Evolutionary conservation across 2,888 invertebrate genomes (phyloP).

Genomic region (Idaea straminata): DNA sequence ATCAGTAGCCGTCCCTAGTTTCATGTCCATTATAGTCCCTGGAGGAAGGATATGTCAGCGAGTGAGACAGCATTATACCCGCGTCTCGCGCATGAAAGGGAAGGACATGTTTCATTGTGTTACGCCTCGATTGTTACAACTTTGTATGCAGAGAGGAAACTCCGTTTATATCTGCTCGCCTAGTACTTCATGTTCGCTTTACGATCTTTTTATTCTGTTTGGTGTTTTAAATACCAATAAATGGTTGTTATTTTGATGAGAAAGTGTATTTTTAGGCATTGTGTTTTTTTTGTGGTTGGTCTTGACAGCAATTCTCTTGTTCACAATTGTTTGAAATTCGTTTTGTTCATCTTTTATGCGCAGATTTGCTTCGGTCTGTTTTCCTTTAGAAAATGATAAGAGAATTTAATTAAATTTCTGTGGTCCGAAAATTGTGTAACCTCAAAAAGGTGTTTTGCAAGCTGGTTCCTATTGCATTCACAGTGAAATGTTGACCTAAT

Average conservation of each 20-base stretch:
- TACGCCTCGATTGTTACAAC: slow-evolving; percentile 65
- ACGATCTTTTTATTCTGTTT: slow-evolving; percentile 34
- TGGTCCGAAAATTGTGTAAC: slow-evolving; percentile 16
- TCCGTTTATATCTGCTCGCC: slow-evolving; percentile 53
- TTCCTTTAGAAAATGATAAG: slow-evolving; percentile 18
- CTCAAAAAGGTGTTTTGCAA: slow-evolving; percentile 15
- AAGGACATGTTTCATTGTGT: slow-evolving; percentile 66
- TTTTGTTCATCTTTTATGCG: slow-evolving; percentile 29
- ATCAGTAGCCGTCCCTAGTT: slow-evolving; percentile 56
- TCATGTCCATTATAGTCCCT: slow-evolving; percentile 53
- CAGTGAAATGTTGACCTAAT: slow-evolving; percentile 15
- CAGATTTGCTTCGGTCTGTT: slow-evolving; percentile 26
- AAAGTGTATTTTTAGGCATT: slow-evolving; percentile 6
- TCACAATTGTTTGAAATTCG: slow-evolving; percentile 24
- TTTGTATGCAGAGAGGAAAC: slow-evolving; percentile 68
- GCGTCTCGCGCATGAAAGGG: slow-evolving; percentile 59
- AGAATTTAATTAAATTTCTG: slow-evolving; percentile 22
- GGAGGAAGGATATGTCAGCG: slow-evolving; percentile 69
- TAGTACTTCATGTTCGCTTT: slow-evolving; percentile 42
- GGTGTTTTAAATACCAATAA: slow-evolving; percentile 21
- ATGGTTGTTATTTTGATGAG: not conserved
- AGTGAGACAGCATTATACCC: slow-evolving; percentile 66
- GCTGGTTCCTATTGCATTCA: slow-evolving; percentile 9
- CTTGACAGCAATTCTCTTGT: slow-evolving; percentile 16
- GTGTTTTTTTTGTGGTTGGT: slow-evolving; percentile 10